Percentiles rank a stretch among this genome's conserved stretches.
These are phyloP conservation scores for Schizothorax lantsangensis DNA, from an alignment of 2,797 vertebrate genomes.

Conservation along the genomic window DNA sequence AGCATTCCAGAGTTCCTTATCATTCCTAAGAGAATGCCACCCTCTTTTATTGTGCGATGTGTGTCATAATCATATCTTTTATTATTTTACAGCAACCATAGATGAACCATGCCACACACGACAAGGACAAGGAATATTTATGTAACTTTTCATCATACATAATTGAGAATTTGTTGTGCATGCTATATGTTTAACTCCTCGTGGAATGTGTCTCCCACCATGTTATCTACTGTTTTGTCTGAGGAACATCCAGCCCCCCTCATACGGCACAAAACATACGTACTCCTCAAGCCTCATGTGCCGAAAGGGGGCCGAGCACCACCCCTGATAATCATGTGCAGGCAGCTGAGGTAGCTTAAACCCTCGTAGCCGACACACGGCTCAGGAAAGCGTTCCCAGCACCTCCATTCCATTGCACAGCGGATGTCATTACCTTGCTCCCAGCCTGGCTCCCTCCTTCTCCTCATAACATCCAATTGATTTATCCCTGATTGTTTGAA, in stretches of 20 bases:
- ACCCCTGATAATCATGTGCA: conserved; percentile 69
- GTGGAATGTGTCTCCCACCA: conserved; percentile 72
- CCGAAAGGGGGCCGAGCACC: conserved; percentile 67
- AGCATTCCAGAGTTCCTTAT: conserved; percentile 17
- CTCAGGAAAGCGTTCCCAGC: conserved; percentile 63
- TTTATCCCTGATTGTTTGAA: conserved; percentile 81
- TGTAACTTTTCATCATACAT: not conserved
- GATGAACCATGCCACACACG: not conserved
- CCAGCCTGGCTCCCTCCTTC: conserved; percentile 67
- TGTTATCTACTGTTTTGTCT: conserved; percentile 79
- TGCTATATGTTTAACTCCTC: conserved; percentile 58
- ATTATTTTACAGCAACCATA: conserved; percentile 4
- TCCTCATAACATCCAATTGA: conserved; percentile 76
- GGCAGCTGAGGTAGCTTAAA: conserved; percentile 50
- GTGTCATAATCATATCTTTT: conserved; percentile 2
- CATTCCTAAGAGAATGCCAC: not conserved
- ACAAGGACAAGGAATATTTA: conserved; percentile 6
- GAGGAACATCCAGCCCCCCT: conserved; percentile 63
- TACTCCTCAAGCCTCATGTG: conserved; percentile 34
- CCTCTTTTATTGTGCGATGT: conserved; percentile 1
- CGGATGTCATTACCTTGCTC: conserved; percentile 71
- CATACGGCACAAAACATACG: conserved; percentile 39
- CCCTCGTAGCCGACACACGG: conserved; percentile 39
- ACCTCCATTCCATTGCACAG: conserved; percentile 57
- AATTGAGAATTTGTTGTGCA: conserved; percentile 63